Percentiles rank a stretch among this genome's conserved stretches.
Evolutionary conservation across 2,113 vertebrate species (phyloP).

Genomic region (Sapajus apella): DNA sequence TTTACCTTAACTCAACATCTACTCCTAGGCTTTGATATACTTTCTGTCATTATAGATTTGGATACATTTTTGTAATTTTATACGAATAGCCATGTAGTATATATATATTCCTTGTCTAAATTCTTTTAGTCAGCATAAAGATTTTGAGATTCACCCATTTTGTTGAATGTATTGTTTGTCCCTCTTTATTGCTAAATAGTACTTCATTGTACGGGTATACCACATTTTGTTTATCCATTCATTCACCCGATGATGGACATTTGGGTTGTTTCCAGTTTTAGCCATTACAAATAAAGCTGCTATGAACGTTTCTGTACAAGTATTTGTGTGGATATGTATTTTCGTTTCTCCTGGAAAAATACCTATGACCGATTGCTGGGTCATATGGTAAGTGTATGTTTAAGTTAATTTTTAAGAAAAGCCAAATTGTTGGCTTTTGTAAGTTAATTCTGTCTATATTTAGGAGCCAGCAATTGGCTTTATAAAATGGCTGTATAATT

Average conservation of each 20-base stretch:
- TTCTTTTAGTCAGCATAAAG: not conserved
- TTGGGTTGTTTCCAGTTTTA: slow-evolving; percentile 63
- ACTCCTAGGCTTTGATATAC: not conserved
- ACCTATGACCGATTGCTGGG: slow-evolving; percentile 35
- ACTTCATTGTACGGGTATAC: not conserved
- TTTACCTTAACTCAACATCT: not conserved
- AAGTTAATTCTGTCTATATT: too few relatives aligned
- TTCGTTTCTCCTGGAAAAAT: slow-evolving; percentile 46
- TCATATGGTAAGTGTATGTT: slow-evolving; percentile 49
- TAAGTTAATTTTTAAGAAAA: slow-evolving; percentile 1
- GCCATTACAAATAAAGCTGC: slow-evolving; percentile 53
- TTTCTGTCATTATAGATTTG: not conserved
- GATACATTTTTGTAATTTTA: not conserved
- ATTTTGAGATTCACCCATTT: not conserved
- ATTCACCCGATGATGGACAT: slow-evolving; percentile 24
- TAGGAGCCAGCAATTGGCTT: not conserved
- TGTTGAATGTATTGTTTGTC: not conserved
- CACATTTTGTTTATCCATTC: slow-evolving; percentile 18
- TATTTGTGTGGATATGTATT: slow-evolving; percentile 50
- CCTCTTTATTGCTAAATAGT: slow-evolving; percentile 42
- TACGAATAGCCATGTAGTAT: not conserved
- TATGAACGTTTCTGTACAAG: slow-evolving; percentile 42
- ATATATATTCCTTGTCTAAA: not conserved
- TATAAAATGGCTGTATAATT: not conserved
- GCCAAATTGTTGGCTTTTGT: not conserved